phyloP scores from a whole-genome alignment of 2,113 vertebrate species.

The Cepphus grylle region DNA sequence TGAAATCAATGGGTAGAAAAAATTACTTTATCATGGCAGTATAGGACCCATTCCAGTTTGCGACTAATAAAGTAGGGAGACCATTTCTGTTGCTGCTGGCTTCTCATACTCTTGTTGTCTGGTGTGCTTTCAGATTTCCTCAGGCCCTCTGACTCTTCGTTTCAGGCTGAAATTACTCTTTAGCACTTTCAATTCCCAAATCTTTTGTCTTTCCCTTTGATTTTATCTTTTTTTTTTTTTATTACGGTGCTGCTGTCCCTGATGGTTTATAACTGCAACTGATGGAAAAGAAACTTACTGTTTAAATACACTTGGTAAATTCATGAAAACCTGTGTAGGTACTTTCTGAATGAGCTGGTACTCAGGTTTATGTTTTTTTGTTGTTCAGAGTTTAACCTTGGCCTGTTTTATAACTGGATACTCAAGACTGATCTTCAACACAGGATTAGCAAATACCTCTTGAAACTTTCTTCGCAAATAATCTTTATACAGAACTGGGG shows the following conservation, averaged over 20 bases:
- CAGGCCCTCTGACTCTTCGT: not conserved
- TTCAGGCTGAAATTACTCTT: not conserved
- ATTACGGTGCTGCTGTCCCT: not conserved
- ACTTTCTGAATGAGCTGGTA: not conserved
- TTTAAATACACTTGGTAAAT: not conserved
- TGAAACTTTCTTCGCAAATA: not conserved
- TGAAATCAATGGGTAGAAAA: not conserved
- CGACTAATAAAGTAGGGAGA: not conserved
- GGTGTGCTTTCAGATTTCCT: not conserved
- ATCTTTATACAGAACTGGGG: not conserved
- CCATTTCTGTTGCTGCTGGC: not conserved
- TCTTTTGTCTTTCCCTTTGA: not conserved
- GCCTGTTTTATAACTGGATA: not conserved
- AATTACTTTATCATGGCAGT: not conserved
- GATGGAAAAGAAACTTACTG: not conserved
- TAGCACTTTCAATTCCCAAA: not conserved
- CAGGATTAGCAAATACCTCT: not conserved
- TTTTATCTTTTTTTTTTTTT: not conserved
- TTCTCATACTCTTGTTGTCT: not conserved
- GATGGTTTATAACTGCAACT: not conserved
- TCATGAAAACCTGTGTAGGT: not conserved
- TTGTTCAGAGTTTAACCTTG: not conserved
- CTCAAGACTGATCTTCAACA: not conserved
- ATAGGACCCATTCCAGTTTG: not conserved
- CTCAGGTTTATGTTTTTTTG: not conserved